phyloP scores from a whole-genome alignment of 2,888 invertebrate species.

The Parnassius orleans region DNA sequence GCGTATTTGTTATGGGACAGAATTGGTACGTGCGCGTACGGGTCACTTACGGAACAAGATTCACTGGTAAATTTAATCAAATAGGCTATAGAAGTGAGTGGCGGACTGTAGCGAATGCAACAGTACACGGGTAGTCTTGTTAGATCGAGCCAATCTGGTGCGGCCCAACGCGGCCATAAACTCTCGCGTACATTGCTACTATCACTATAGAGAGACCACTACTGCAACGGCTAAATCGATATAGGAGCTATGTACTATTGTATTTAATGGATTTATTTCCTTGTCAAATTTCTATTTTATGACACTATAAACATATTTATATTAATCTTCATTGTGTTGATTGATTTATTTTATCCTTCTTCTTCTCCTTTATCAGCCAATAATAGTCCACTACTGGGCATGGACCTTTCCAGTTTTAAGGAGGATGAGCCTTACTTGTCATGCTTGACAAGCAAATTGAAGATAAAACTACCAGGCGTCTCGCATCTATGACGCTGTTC shows the following conservation, averaged over 20 bases:
- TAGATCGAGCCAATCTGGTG: conserved; percentile 59
- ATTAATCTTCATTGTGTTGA: no score
- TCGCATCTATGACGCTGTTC: no score
- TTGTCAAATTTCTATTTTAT: conserved; percentile 3
- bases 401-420: no score
- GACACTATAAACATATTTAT: no score
- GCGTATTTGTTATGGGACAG: conserved; percentile 33
- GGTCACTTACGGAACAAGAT: conserved; percentile 42
- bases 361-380: no score
- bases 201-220: conserved; percentile 2
- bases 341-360: no score
- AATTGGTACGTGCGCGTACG: conserved; percentile 36
- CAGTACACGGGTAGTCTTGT: conserved; percentile 60
- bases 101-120: conserved; percentile 53
- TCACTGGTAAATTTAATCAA: conserved; percentile 65
- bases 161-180: conserved; percentile 46
- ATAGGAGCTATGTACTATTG: background rate
- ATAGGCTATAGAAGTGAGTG: conserved; percentile 61
- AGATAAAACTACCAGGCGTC: no score
- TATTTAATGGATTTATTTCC: conserved; percentile 6
- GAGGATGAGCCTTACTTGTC: no score
- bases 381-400: no score
- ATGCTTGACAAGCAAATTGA: no score
- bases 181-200: conserved; percentile 37
- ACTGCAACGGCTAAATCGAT: conserved; percentile 12